Conservation (phyloP, 2,797 vertebrate species). For the Prionace glauca region DNA sequence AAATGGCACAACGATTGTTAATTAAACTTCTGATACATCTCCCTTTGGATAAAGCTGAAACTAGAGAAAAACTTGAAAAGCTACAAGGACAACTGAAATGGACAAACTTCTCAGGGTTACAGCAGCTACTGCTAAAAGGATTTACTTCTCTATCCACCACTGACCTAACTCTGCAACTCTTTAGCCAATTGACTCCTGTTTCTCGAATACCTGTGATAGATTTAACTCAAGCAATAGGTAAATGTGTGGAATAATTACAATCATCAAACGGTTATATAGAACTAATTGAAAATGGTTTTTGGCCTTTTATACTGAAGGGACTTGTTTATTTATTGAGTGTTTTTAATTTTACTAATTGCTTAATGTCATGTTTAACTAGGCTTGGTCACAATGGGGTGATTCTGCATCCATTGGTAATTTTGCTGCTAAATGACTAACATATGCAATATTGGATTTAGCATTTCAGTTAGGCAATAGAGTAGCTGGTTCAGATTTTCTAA, state of each 20-base stretch:
- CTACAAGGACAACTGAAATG: constrained; percentile 93
- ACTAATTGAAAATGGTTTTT: neutral
- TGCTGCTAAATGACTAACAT: neutral
- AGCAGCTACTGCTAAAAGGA: constrained; percentile 91
- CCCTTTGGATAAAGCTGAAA: constrained; percentile 87
- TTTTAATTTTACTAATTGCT: neutral
- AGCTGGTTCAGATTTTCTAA: neutral
- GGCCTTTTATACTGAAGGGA: neutral
- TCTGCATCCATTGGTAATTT: neutral
- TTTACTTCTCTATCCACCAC: constrained; percentile 91
- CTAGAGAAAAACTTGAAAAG: constrained; percentile 91
- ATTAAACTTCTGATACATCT: constrained; percentile 84
- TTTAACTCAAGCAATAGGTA: constrained; percentile 90
- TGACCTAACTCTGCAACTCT: constrained; percentile 90
- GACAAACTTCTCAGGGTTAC: constrained; percentile 91
- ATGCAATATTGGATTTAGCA: neutral
- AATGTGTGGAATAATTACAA: neutral
- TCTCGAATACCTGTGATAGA: constrained; percentile 90
- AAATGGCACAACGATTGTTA: constrained; percentile 87
- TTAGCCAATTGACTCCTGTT: constrained; percentile 90
- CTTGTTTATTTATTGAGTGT: neutral
- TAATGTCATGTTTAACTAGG: neutral
- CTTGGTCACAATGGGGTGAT: neutral
- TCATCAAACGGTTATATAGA: neutral
- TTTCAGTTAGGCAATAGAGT: neutral